phyloP scores from a whole-genome alignment of 2,888 invertebrate species.

The Andrena flavipes region DNA sequence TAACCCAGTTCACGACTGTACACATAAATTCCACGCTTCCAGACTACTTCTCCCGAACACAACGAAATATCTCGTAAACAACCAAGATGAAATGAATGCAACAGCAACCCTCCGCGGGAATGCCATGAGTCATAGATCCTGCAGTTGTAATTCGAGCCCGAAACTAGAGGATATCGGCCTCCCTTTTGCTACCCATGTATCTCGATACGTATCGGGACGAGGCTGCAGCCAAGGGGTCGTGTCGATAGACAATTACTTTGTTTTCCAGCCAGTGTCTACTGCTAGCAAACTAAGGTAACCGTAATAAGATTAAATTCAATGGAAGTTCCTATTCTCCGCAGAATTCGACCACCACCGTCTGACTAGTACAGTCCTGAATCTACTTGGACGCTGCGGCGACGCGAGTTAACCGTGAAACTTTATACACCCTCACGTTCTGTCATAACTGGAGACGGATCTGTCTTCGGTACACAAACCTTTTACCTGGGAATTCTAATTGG shows the following conservation, averaged over 20 bases:
- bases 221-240: slow-evolving; percentile 10
- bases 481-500: not conserved
- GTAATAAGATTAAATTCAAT: slow-evolving; percentile 62
- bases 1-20: slow-evolving; percentile 48
- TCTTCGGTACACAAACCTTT: not conserved
- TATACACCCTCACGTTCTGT: not conserved
- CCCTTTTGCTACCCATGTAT: slow-evolving; percentile 22
- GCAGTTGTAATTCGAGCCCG: slow-evolving; percentile 59
- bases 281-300: slow-evolving; percentile 44
- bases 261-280: slow-evolving; percentile 32
- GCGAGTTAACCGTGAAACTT: slow-evolving; percentile 16
- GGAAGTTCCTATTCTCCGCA: slow-evolving; percentile 43
- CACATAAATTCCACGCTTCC: slow-evolving; percentile 34
- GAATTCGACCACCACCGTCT: slow-evolving; percentile 28
- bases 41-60: not conserved
- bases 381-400: slow-evolving; percentile 28
- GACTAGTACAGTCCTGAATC: slow-evolving; percentile 27
- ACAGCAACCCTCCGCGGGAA: slow-evolving; percentile 34
- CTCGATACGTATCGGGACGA: slow-evolving; percentile 42
- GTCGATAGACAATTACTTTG: slow-evolving; percentile 53
- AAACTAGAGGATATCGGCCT: slow-evolving; percentile 55
- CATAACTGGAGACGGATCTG: not conserved
- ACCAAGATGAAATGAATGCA: slow-evolving; percentile 41
- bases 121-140: slow-evolving; percentile 62
- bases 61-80: slow-evolving; percentile 38